Base-by-base conservation (phyloP, 2,113 vertebrate genomes). In the Heloderma charlesbogerti region DNA sequence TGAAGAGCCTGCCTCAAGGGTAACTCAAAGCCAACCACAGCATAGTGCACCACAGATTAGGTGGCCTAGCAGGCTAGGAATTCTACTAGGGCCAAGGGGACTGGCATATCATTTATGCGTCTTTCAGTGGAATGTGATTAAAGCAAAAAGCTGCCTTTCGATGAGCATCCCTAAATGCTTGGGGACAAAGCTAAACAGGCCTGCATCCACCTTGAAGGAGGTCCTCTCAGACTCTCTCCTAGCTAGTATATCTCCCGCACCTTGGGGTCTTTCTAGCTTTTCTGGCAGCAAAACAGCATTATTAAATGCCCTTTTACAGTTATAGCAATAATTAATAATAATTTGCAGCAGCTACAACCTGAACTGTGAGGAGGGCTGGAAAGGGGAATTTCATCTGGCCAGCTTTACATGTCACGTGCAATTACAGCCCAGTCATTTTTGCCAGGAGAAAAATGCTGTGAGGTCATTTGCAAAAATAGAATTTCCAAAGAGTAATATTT, bases 401-500 rank as follows among this genome's bases (percentile, higher is more conserved):
- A 43, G 71, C n/a, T 67, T 78, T 88, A 69, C 27, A 12, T 84
- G 74, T 60, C 87, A 89, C 16, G 37, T 22, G 48, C 82, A 79
- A 37, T 92, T 79, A 84, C 31, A 84, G 34, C 40, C 75, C 51
- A 29, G 31, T 78, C 60, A 43, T 63, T 63, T 89, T 45, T 85
- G 63, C 91, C 45, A 45, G 54, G 74, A 71, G 37, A 57, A 79
- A 77, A 72, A 80, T 81, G 57, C 60, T 27, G 12, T 88, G 86
- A 91, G 90, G n/a, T 91, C 90, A 78, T 84, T 80, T 88, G 74
- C 66, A 84, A 80, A 88, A 92, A 71, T 57, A 84, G 37, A 85
- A 25, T n/a, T 22, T 85, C 57, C n/a, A 18, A 71, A 89, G 63
- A 60, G 82, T 72, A 86, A 89, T 89, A 92, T 89, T 86, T 92